phyloP scores from a whole-genome alignment of 92 coral and sea anemone genomes.

The Montipora capitata region DNA sequence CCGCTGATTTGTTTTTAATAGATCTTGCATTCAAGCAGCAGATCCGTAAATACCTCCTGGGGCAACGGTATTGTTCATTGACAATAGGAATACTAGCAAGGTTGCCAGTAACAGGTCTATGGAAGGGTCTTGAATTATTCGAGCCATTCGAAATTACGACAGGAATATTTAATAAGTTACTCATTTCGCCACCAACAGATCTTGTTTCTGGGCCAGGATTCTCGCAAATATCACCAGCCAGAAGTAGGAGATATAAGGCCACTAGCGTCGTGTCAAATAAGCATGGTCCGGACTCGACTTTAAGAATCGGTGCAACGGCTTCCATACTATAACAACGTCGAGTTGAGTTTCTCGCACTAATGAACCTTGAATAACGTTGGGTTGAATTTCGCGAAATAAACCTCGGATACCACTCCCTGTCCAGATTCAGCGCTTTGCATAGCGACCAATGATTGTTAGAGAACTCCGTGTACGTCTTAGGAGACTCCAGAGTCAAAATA shows the following conservation, averaged over 20 bases:
- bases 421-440: neutral
- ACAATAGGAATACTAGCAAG: neutral
- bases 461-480: neutral
- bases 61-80: neutral
- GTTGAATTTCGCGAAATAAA: no score
- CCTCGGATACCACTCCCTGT: no score
- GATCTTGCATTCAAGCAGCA: no score
- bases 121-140: neutral
- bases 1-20: no score
- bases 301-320: no score
- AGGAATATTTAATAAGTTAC: neutral
- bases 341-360: neutral
- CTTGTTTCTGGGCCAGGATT: no score
- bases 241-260: no score
- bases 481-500: neutral
- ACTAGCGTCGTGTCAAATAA: no score
- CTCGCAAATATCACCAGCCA: neutral
- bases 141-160: neutral
- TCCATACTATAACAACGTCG: neutral
- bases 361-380: neutral
- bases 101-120: neutral
- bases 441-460: neutral
- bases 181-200: neutral
- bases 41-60: no score
- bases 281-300: no score